phyloP scores from a whole-genome alignment of 92 coral and sea anemone genomes.

The Epizoanthus fatuus region DNA sequence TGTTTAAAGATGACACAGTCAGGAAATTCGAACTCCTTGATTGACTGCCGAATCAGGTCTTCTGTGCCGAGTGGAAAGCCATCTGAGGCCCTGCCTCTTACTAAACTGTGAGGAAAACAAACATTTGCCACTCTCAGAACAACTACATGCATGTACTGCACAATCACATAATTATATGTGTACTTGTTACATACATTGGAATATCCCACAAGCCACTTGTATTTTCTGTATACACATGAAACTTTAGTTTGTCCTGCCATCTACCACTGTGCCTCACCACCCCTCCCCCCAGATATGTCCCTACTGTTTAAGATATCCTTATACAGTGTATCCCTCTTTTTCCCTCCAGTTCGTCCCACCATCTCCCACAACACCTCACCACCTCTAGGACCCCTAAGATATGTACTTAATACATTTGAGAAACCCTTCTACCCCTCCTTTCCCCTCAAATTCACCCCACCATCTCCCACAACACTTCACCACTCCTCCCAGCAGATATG shows the following conservation, averaged over 20 bases:
- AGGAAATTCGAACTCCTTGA: constrained; percentile 85
- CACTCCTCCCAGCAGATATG: too few relatives aligned
- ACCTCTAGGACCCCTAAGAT: too few relatives aligned
- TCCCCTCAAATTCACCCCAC: too few relatives aligned
- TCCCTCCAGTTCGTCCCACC: constrained; percentile 29
- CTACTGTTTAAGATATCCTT: constrained; percentile 37
- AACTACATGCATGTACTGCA: too few relatives aligned
- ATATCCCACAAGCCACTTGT: too few relatives aligned
- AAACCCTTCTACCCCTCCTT: too few relatives aligned
- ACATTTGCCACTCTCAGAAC: background rate
- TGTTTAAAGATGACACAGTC: constrained; percentile 91
- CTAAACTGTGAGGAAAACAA: constrained; percentile 66
- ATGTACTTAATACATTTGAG: too few relatives aligned
- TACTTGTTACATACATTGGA: too few relatives aligned
- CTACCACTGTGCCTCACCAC: constrained; percentile 80
- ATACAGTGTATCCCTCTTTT: background rate
- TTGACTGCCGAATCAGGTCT: constrained; percentile 92
- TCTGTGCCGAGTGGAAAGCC: constrained; percentile 93
- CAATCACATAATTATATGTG: too few relatives aligned
- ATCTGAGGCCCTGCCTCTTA: constrained; percentile 90
- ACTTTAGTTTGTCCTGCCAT: constrained; percentile 88
- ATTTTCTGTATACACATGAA: too few relatives aligned
- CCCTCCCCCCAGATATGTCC: background rate
- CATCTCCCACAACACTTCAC: too few relatives aligned
- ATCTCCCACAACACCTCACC: background rate